A percentile compares a stretch with the other conserved stretches of the same genome.
Conservation (phyloP, 2,888 invertebrate genomes). For the Coleophora flavipennella region DNA sequence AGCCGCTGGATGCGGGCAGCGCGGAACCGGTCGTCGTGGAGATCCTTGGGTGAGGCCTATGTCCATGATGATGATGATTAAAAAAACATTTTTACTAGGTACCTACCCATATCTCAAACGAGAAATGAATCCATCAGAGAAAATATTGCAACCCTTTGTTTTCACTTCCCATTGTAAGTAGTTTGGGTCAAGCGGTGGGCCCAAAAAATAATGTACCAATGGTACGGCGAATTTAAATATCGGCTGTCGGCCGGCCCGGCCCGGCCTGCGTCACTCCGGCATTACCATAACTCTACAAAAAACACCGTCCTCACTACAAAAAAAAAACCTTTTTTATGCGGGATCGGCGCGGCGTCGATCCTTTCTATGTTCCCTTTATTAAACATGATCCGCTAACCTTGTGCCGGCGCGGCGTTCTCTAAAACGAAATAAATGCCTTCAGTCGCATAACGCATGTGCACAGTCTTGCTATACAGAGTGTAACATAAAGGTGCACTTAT, state of each 20-base stretch:
- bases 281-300: conserved; percentile 69
- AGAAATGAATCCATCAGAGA: conserved; percentile 18
- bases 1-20: no score
- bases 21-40: no score
- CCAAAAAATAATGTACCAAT: conserved; percentile 39
- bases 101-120: conserved; percentile 1
- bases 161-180: conserved; percentile 31
- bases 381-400: conserved; percentile 33
- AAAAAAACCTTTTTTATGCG: conserved; percentile 47
- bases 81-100: no score
- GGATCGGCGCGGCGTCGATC: conserved; percentile 45
- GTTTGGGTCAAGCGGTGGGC: conserved; percentile 29
- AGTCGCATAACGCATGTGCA: no score
- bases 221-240: conserved; percentile 57
- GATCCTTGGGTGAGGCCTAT: no score
- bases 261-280: conserved; percentile 46
- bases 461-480: no score
- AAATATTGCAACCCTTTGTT: conserved; percentile 30
- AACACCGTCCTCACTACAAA: conserved; percentile 40
- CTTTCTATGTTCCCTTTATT: conserved; percentile 48
- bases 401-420: no score
- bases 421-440: no score
- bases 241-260: conserved; percentile 43
- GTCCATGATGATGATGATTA: no score
- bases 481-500: no score